Evolutionary conservation across 2,113 vertebrate species (phyloP).

Genomic region (Phoenicopterus ruber): DNA sequence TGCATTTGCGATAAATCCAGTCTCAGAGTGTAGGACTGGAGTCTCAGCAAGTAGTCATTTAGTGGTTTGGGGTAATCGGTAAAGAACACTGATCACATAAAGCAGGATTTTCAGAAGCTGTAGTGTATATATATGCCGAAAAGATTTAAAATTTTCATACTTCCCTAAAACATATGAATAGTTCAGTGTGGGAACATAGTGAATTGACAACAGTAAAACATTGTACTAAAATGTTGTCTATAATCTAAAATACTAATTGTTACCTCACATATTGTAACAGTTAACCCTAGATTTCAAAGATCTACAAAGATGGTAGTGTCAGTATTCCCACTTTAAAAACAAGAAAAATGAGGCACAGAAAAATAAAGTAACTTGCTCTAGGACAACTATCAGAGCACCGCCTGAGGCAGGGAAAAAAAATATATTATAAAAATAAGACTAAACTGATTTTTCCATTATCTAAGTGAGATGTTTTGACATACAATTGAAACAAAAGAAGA

Average conservation of each 20-base stretch:
- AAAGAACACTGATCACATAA: not conserved
- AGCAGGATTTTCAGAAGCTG: not conserved
- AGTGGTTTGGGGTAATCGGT: not conserved
- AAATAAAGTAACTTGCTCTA: not conserved
- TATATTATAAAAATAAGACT: not conserved
- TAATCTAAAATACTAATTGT: not conserved
- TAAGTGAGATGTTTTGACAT: not conserved
- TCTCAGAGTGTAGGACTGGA: not conserved
- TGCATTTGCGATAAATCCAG: not conserved
- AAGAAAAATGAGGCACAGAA: not conserved
- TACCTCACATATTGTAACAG: accelerated
- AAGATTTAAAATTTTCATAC: not conserved
- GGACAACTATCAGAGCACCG: not conserved
- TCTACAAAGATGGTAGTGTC: not conserved
- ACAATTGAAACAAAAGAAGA: not conserved
- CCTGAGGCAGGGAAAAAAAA: no score
- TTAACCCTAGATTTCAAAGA: not conserved
- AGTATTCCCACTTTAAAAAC: not conserved
- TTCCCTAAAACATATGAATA: not conserved
- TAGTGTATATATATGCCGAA: not conserved
- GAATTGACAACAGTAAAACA: not conserved
- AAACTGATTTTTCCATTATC: not conserved
- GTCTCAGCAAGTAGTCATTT: not conserved
- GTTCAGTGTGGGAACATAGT: not conserved
- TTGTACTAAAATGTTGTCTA: not conserved